These are phyloP conservation scores for Xiphophorus couchianus DNA, from an alignment of 2,113 vertebrate genomes.

Conservation along the genomic window DNA sequence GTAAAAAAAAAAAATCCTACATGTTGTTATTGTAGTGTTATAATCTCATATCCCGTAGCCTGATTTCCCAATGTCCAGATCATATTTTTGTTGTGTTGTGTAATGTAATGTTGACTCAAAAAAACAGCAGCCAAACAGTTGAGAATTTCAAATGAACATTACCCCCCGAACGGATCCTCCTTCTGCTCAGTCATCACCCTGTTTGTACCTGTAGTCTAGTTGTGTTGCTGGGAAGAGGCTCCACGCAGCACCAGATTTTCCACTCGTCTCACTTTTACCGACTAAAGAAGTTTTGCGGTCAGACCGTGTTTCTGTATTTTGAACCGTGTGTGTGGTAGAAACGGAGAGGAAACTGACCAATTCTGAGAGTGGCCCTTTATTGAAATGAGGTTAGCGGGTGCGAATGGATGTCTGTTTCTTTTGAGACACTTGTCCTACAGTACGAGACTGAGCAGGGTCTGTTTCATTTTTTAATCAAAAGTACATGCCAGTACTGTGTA, in stretches of 20 bases:
- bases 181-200: neutral
- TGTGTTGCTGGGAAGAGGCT: constrained; percentile 29
- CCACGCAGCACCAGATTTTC: constrained; percentile 16
- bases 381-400: constrained; percentile 15
- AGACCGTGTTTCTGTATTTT: constrained; percentile 16
- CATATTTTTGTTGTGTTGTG: neutral
- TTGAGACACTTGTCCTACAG: constrained; percentile 52
- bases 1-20: constrained; percentile 18
- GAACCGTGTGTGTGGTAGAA: neutral
- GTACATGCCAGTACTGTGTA: constrained; percentile 63
- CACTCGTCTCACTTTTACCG: constrained; percentile 21
- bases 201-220: constrained; percentile 23
- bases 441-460: constrained; percentile 64
- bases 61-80: constrained; percentile 32
- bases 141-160: neutral
- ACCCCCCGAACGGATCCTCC: neutral
- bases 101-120: neutral
- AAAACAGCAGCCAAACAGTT: constrained; percentile 8
- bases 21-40: constrained; percentile 33
- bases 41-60: constrained; percentile 37
- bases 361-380: constrained; percentile 40
- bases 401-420: constrained; percentile 32
- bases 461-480: constrained; percentile 72
- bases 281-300: constrained; percentile 26
- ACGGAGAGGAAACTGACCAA: neutral